These are phyloP conservation scores for Tragelaphus strepsiceros DNA, from an alignment of 2,113 vertebrate species.

Conservation along the genomic window DNA sequence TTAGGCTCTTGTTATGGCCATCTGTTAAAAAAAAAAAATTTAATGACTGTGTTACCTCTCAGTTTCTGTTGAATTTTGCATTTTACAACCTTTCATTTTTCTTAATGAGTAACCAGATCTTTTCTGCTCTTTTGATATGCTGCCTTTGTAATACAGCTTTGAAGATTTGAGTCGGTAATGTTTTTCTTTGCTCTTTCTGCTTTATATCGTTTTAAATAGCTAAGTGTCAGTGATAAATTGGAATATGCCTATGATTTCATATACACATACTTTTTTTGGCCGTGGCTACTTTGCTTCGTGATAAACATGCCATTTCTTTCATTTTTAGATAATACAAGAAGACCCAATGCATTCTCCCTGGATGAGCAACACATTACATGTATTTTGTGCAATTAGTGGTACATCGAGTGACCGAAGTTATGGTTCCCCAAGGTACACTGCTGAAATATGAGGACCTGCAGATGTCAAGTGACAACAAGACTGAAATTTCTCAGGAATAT, in stretches of 20 bases:
- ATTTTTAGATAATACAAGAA: conserved; percentile 90
- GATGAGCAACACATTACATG: conserved; percentile 92
- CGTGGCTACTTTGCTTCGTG: neutral
- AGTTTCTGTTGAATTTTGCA: conserved; percentile 4
- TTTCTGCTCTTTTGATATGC: conserved; percentile 79
- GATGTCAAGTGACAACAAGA: conserved; percentile 19
- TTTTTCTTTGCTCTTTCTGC: conserved; percentile 62
- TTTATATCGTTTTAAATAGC: conserved; percentile 64
- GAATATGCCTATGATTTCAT: conserved; percentile 29
- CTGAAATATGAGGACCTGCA: conserved; percentile 68
- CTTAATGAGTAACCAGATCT: conserved; percentile 71
- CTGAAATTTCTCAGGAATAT: conserved; percentile 82
- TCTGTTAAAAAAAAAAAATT: neutral
- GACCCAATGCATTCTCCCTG: conserved; percentile 85
- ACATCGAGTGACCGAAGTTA: conserved; percentile 86
- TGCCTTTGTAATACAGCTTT: conserved; percentile 84
- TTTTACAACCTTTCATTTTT: conserved; percentile 4
- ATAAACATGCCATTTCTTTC: conserved; percentile 54
- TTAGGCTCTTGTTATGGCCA: neutral
- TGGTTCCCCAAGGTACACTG: conserved; percentile 74
- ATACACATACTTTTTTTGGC: conserved; percentile 36
- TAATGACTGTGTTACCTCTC: neutral
- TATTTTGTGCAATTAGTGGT: conserved; percentile 96
- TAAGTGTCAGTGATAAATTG: conserved; percentile 52
- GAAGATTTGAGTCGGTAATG: conserved; percentile 82